These are phyloP conservation scores for Apogon talboti DNA, from an alignment of 2,797 vertebrate genomes.

Conservation along the genomic window DNA sequence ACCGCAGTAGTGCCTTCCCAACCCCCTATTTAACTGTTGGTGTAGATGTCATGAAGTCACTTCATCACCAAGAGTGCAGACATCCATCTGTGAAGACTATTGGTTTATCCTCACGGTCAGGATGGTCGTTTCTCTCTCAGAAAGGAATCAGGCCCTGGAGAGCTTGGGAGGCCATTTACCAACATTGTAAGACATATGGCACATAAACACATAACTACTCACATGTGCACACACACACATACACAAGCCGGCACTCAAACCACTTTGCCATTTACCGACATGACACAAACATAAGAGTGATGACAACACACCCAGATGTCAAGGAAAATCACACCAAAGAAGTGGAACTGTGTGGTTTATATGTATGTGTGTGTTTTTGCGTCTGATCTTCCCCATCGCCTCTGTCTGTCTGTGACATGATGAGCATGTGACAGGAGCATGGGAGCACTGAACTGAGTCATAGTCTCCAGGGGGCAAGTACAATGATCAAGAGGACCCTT, in stretches of 20 bases:
- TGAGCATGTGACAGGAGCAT: conserved; percentile 56
- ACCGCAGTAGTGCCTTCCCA: conserved; percentile 10
- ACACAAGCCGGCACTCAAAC: conserved; percentile 35
- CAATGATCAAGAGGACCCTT: conserved; percentile 69
- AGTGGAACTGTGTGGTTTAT: conserved; percentile 16
- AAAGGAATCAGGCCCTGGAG: conserved; percentile 52
- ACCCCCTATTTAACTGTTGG: conserved; percentile 17
- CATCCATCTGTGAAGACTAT: conserved; percentile 59
- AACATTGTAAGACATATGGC: conserved; percentile 64
- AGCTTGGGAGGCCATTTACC: conserved; percentile 53
- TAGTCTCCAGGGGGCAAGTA: conserved; percentile 47
- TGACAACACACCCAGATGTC: conserved; percentile 60
- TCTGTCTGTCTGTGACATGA: conserved; percentile 55
- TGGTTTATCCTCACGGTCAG: conserved; percentile 66
- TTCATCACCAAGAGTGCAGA: conserved; percentile 53
- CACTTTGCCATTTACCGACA: conserved; percentile 34
- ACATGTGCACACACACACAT: conserved; percentile 43
- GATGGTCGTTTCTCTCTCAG: conserved; percentile 61
- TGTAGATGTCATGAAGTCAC: conserved; percentile 48
- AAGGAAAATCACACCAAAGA: conserved; percentile 64
- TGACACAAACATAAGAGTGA: conserved; percentile 60
- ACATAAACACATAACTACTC: conserved; percentile 55
- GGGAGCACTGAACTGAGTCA: conserved; percentile 64
- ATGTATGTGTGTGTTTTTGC: conserved; percentile 5
- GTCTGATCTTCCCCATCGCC: conserved; percentile 13